Percentiles rank a stretch among this genome's conserved stretches.
These are phyloP conservation scores for Piscicola geometra DNA, from an alignment of 2,888 invertebrate species.

Conservation along the genomic window DNA sequence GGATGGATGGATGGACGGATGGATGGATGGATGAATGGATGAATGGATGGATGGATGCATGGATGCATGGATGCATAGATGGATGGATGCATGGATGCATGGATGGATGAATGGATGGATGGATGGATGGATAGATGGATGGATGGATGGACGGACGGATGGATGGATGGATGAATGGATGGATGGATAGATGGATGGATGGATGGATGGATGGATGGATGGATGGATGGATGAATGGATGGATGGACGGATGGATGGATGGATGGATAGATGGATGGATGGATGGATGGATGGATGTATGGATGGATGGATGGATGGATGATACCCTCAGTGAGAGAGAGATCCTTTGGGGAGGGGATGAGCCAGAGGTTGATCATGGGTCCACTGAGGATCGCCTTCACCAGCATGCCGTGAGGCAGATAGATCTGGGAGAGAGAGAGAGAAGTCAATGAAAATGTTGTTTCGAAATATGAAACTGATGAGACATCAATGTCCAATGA, in stretches of 20 bases:
- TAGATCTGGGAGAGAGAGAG: conserved; percentile 39
- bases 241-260: too few species aligned
- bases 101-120: not conserved
- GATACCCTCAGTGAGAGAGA: conserved; percentile 44
- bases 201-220: not conserved
- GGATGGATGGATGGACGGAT: not conserved
- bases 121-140: not conserved
- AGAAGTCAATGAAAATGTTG: too few species aligned
- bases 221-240: not conserved
- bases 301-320: not conserved
- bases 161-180: not conserved
- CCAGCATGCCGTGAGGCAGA: conserved; percentile 41
- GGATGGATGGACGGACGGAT: not conserved
- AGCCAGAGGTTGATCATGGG: conserved; percentile 47
- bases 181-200: not conserved
- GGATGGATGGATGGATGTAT: not conserved
- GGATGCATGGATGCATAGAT: not conserved
- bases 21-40: not conserved
- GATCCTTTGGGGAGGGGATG: conserved; percentile 45
- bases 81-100: not conserved
- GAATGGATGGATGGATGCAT: not conserved
- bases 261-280: not conserved
- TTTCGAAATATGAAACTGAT: too few species aligned
- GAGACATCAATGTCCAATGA: too few species aligned
- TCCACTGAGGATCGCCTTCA: conserved; percentile 39